These are phyloP conservation scores for Stramonita haemastoma DNA, from an alignment of 2,888 invertebrate genomes.

Conservation along the genomic window DNA sequence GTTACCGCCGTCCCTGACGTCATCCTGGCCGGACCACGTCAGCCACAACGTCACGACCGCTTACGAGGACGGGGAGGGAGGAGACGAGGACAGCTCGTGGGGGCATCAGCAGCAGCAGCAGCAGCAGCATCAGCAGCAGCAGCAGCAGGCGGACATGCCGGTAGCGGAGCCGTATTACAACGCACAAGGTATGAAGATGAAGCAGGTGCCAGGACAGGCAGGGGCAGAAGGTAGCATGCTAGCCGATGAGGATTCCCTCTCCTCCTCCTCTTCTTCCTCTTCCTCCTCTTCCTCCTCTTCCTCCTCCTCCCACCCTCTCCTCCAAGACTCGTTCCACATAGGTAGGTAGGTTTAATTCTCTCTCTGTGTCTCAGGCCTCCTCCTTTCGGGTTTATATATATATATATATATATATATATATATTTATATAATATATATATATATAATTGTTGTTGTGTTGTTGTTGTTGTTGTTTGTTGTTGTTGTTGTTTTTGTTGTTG, in stretches of 20 bases:
- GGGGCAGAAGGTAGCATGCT: constrained; percentile 24
- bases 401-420: no score
- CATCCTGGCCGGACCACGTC: constrained; percentile 25
- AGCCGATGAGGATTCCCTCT: not conserved
- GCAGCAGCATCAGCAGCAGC: not conserved
- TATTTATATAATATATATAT: no score
- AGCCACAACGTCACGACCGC: constrained; percentile 30
- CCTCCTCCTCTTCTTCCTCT: not conserved
- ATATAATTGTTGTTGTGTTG: no score
- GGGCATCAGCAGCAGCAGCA: no score
- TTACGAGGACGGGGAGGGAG: not conserved
- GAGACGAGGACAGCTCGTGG: no score
- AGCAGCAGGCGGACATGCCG: constrained; percentile 18
- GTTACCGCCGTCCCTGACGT: not conserved
- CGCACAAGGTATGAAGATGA: constrained; percentile 27
- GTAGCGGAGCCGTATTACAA: not conserved
- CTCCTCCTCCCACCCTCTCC: not conserved
- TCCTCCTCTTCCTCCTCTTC: no score
- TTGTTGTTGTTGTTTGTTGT: no score
- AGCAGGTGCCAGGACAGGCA: constrained; percentile 11
- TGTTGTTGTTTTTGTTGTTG: no score
- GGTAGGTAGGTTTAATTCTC: not conserved
- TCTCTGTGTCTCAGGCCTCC: no score
- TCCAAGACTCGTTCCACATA: not conserved
- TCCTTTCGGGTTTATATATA: no score